These are phyloP conservation scores for Acromyrmex echinatior DNA, from an alignment of 1,140 invertebrate species.

Conservation along the genomic window DNA sequence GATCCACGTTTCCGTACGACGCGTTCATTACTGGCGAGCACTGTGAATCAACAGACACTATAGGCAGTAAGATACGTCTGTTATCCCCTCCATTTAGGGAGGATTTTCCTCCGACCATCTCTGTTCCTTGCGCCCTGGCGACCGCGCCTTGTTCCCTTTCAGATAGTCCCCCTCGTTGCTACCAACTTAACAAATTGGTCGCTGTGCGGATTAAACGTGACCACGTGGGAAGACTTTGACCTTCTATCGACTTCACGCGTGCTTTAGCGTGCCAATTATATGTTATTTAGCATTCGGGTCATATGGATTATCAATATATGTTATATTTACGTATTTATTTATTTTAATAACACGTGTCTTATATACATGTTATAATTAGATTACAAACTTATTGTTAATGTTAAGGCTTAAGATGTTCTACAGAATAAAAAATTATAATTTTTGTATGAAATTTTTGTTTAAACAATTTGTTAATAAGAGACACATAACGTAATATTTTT, in stretches of 20 bases:
- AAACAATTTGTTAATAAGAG: not conserved
- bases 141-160: constrained; percentile 31
- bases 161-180: constrained; percentile 14
- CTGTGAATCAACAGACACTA: constrained; percentile 74
- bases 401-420: not conserved
- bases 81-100: constrained; percentile 65
- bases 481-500: not conserved
- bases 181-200: not conserved
- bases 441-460: not conserved
- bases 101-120: constrained; percentile 52
- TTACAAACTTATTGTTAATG: not conserved
- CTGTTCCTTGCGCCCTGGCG: constrained; percentile 33
- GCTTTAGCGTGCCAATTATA: not conserved
- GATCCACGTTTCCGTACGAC: constrained; percentile 33
- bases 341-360: not conserved
- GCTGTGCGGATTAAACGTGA: not conserved
- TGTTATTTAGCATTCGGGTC: not conserved
- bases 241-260: not conserved
- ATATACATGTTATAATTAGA: not conserved
- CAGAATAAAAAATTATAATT: not conserved
- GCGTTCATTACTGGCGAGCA: constrained; percentile 66
- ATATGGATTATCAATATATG: not conserved
- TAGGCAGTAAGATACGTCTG: constrained; percentile 18
- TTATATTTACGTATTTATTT: not conserved
- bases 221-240: constrained; percentile 44